Evolutionary conservation across 2,797 vertebrate genomes (phyloP), one percentile per base, ranked within the genome.

Genomic region (Hoplostethus mediterraneus): DNA sequence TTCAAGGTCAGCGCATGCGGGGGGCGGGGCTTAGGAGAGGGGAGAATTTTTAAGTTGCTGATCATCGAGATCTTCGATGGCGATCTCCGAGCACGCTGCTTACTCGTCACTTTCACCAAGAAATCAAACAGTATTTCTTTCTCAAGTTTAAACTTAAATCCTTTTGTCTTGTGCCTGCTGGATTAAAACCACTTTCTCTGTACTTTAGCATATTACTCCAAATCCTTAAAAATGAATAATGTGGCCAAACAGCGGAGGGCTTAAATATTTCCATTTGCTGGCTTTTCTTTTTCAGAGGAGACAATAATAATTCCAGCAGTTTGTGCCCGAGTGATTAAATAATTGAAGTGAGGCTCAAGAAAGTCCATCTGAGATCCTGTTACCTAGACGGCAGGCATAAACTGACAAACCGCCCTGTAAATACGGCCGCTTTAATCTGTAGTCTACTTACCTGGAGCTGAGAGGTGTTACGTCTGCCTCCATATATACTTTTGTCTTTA

Each of bases 1-100:
- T 66, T 81, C 83, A 90, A 89, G 84, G 89, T 90, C 81, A 75
- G 77, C 63, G 60, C 48, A 59, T 40, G 31, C 65, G 51, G 45
- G 45, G 75, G 53, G 63, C 52, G 62, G 38, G 10, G 38, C 8
- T 21, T 21, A 21, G 21, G 38, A 8, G 38, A 2, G 38, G 7
- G 38, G 7, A 8, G 6, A 71, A 60, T 77, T 79, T 63, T 62
- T 51, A 77, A 76, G 42, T 60, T 71, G 72, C 73, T 59, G 75
- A 82, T 71, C 72, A 66, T 71, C 42, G 40, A 79, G 75, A 85
- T 83, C 49, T 77, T 71, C 64, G 73, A 80, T 77, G 33, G 52
- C 82, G 64, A 77, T 82, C 72, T n/a, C 66, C 53, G 31, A 54
- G 59, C 49, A 40, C 48, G 45, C 61, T 72, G 69, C 77, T 79